A percentile compares a stretch with the other conserved stretches of the same genome.
Conservation (phyloP, 92 coral and sea anemone species). For the Palythoa grandis region DNA sequence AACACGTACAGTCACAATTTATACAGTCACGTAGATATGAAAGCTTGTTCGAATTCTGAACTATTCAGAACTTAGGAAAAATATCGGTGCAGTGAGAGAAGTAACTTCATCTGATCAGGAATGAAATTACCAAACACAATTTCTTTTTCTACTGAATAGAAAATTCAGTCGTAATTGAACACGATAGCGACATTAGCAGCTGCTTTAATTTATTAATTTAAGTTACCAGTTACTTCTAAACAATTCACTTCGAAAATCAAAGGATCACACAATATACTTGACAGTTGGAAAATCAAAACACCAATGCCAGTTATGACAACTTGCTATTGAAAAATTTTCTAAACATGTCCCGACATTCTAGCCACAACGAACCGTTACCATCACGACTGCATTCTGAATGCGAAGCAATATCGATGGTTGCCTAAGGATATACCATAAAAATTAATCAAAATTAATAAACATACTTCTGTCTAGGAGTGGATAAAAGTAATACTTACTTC, state of each 20-base stretch:
- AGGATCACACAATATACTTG: neutral
- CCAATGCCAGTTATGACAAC: conserved; percentile 1
- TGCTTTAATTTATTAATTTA: neutral
- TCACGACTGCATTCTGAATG: conserved; percentile 22
- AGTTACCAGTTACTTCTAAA: neutral
- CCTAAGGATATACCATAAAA: neutral
- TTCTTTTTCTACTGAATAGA: neutral
- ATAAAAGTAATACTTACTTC: conserved; percentile 14
- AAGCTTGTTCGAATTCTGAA: too few species aligned
- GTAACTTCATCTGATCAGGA: neutral
- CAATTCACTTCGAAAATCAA: neutral
- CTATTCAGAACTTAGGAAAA: neutral
- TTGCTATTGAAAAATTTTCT: conserved; percentile 5
- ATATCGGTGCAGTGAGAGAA: neutral
- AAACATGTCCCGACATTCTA: conserved; percentile 22
- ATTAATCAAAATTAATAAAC: neutral
- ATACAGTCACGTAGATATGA: too few species aligned
- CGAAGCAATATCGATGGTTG: neutral
- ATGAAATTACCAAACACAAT: neutral
- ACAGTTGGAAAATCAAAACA: conserved; percentile 6
- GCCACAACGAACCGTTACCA: conserved; percentile 37
- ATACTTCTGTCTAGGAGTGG: neutral
- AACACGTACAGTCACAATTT: too few species aligned
- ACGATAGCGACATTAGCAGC: neutral
- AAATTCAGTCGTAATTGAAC: neutral